These are phyloP conservation scores for Oreonectes daqikongensis DNA, from an alignment of 2,797 vertebrate species.

Conservation along the genomic window DNA sequence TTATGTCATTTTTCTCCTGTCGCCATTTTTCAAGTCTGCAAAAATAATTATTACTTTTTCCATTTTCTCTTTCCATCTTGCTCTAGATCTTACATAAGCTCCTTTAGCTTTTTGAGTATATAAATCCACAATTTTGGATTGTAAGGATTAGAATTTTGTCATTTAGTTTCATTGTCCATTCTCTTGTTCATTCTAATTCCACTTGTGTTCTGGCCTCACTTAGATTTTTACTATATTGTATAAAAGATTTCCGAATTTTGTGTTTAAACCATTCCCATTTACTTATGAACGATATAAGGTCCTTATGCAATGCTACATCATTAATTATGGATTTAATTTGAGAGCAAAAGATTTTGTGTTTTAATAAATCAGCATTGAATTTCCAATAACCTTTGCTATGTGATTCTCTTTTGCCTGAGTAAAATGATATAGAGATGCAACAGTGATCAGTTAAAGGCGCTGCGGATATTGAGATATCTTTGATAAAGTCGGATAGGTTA, in stretches of 20 bases:
- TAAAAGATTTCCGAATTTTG: background rate
- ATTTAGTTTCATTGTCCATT: background rate
- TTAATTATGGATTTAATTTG: background rate
- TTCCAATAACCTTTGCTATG: too few relatives aligned
- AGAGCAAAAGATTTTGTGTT: background rate
- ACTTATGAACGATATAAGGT: background rate
- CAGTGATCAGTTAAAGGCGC: background rate
- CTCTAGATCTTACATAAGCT: background rate
- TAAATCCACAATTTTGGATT: background rate
- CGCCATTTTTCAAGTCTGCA: background rate
- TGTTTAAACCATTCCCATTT: slow-evolving; percentile 5
- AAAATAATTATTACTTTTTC: background rate
- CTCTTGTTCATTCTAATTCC: background rate
- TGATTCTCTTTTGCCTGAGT: too few relatives aligned
- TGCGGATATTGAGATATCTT: background rate
- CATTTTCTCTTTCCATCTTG: background rate
- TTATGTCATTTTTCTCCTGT: background rate
- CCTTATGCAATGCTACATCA: background rate
- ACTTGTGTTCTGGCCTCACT: background rate
- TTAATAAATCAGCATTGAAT: background rate
- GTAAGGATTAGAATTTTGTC: background rate
- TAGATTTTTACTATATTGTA: background rate
- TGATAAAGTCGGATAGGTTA: background rate
- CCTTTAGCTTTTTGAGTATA: background rate
- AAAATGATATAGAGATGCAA: background rate